Base-by-base conservation (phyloP, 2,113 vertebrate species). In the Dendropsophus ebraccatus region DNA sequence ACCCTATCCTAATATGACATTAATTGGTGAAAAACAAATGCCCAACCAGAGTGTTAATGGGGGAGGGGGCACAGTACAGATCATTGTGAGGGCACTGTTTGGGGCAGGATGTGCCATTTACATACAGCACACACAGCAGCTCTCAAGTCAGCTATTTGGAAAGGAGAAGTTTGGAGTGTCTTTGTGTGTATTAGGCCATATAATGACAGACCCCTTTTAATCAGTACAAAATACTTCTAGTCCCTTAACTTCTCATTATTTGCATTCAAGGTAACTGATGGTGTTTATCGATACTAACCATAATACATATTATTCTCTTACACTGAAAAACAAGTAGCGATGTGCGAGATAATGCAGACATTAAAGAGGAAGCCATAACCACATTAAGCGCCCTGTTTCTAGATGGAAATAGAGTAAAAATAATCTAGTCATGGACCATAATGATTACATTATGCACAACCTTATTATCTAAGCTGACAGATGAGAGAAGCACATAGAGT, bases 391-490 rank as follows among this genome's bases (percentile, higher is more conserved):
- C 32, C 5, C 67, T 11, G 35, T 4, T 41, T 70, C 0, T 21
- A 41, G 67, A 41, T 70, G 7, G 11, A 37, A 35, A 67, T 21
- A 32, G 3, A 67, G 28, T 14, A n/a, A 14, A 28, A 32, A 30
- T 67, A 67, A 67, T 69, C 32, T 69, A 19, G 65, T 35, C 65
- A 21, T 17, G 30, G 30, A 21, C 16, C 35, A 14, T 30, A 17
- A 69, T 35, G 30, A 69, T 69, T 69, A 35, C 30, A 69, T 69
- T 69, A 35, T 37, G 2, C 65, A 69, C 28, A 69, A 25, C 7
- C 7, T 69, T 69, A 69, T 69, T 69, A 69, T 35, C 65, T 35
- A 19, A 69, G 65, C 65, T 35, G 30, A 69, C 65, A 69, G 65
- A 28, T 14, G 25, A 65, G 65, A 35, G 62, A 67, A 67, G 2